Base-by-base conservation (phyloP, 2,113 vertebrate species). In the Lophochroa leadbeateri region DNA sequence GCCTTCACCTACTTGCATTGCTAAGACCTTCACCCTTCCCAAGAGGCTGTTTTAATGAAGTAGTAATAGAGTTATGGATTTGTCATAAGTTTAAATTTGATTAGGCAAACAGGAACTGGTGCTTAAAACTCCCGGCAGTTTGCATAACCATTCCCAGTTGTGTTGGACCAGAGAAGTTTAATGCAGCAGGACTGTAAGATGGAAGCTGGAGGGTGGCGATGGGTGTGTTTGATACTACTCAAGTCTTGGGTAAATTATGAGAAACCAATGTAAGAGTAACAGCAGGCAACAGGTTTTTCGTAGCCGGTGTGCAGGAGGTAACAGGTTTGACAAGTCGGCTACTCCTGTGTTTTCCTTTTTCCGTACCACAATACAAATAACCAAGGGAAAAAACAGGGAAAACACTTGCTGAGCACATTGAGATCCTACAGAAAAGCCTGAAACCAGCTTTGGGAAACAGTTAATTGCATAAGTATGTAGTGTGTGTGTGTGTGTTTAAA, bases 301-400 rank as follows among this genome's bases (percentile, higher is more conserved):
- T 44, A 37, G 39, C 61, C 46, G 43, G 35, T 31, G 5, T 64
- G 29, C 37, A 21, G 58, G 65, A 75, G 43, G 46, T 25, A 46
- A 14, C 4, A 16, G 47, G 12, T 37, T 60, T 67, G 80, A 44
- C 27, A 43, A 49, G 37, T 37, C n/a, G 29, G 43, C 71, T 86
- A 2, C 43, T 81, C 25, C 23, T 5, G 13, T 31, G 41, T 68
- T 78, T 61, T 81, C 9, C 23, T 52, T 55, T 29, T 60, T 52
- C 35, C 1, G 0, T 20, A 35, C 7, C 64, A 41, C 33, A 55
- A 1, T 37, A 44, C 60, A 33, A 89, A 43, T 49, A 37, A 31
- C 29, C 0, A 2, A 44, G 37, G 37, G 23, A 2, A 55, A 53
- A 57, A 80, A 8, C 21, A 0, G 0, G 25, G 29, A 80, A 71